A percentile compares a stretch with the other conserved stretches of the same genome.
Conservation (phyloP, 2,113 vertebrate genomes). For the Microcebus ravelobensis region DNA sequence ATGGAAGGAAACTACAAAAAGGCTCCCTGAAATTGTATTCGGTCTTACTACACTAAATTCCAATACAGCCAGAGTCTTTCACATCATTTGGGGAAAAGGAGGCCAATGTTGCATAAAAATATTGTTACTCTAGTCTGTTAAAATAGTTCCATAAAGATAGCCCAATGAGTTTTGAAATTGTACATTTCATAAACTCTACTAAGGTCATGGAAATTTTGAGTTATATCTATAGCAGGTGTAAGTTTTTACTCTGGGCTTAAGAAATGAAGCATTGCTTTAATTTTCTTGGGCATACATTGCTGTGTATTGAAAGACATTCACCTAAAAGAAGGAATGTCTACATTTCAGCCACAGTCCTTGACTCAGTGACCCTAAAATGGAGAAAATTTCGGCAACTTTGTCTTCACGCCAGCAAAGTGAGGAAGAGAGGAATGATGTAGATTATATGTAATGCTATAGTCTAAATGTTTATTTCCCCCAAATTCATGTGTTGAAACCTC, state of each 20-base stretch:
- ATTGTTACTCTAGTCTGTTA: neutral
- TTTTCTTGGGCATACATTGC: neutral
- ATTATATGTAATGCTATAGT: neutral
- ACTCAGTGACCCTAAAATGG: rapidly evolving
- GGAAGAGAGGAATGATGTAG: neutral
- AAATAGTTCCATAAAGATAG: neutral
- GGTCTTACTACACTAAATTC: neutral
- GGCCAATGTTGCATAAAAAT: neutral
- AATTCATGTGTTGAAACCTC: neutral
- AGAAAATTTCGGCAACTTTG: no score
- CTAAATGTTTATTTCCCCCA: neutral
- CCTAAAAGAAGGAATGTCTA: rapidly evolving
- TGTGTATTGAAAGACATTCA: neutral
- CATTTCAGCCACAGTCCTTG: rapidly evolving
- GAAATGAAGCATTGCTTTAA: neutral
- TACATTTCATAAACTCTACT: neutral
- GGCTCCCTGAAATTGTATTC: neutral
- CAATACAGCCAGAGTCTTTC: neutral
- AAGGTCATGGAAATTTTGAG: no score
- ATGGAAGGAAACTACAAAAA: neutral
- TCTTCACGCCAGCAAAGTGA: no score
- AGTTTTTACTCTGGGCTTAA: neutral
- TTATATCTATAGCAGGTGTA: no score
- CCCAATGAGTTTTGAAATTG: neutral
- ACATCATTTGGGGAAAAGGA: neutral